Evolutionary conservation across 1,140 invertebrate species (phyloP).

Genomic region (Linepithema humile): DNA sequence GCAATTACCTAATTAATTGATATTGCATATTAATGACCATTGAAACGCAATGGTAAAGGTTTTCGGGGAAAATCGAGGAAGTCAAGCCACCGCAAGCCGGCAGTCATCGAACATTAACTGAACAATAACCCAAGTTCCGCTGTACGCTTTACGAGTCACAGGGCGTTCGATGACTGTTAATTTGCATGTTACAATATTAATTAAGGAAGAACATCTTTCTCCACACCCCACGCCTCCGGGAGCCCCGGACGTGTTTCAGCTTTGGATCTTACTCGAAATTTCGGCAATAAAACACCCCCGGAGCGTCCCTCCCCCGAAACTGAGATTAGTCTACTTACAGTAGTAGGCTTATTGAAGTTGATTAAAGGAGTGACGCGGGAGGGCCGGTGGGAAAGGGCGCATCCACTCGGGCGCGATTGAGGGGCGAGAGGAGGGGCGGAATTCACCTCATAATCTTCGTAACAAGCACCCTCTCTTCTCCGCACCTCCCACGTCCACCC

Average conservation of each 20-base stretch:
- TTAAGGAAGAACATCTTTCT: constrained; percentile 32
- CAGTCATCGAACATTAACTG: constrained; percentile 30
- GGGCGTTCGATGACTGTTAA: constrained; percentile 26
- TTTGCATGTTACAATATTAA: constrained; percentile 54
- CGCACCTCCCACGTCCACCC: neutral
- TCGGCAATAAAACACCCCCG: constrained; percentile 23
- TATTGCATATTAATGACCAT: neutral
- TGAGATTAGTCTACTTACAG: constrained; percentile 66
- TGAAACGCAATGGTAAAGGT: neutral
- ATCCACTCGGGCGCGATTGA: constrained; percentile 25
- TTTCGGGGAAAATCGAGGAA: neutral
- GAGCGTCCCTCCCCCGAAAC: neutral
- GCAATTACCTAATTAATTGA: constrained; percentile 13
- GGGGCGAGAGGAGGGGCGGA: constrained; percentile 44
- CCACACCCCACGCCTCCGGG: neutral
- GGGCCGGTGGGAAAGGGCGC: neutral
- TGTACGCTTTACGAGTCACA: neutral
- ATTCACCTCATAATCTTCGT: constrained; percentile 73
- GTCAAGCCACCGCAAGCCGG: neutral
- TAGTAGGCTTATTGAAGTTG: constrained; percentile 71
- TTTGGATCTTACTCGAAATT: constrained; percentile 20
- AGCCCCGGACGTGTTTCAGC: neutral
- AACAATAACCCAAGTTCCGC: constrained; percentile 1
- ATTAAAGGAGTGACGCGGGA: constrained; percentile 45
- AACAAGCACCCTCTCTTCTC: constrained; percentile 63